Conservation (phyloP, 2,888 invertebrate genomes). For the Nasonovia ribisnigri region DNA sequence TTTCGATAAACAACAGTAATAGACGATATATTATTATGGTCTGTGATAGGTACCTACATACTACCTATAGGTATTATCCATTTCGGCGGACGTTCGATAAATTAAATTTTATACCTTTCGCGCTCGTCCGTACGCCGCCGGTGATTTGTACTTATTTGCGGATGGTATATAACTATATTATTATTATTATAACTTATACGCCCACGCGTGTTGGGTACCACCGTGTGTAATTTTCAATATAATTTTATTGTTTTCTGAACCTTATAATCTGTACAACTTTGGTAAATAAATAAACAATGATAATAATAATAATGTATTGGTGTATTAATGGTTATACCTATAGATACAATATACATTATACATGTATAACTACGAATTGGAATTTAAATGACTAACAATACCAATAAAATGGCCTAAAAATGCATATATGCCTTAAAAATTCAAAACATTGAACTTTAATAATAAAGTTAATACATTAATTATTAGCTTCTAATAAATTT, state of each 20-base stretch:
- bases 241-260: not conserved
- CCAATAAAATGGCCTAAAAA: not conserved
- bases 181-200: not conserved
- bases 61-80: not conserved
- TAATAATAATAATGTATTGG: not conserved
- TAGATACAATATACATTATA: not conserved
- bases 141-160: not conserved
- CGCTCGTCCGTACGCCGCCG: not conserved
- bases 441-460: not conserved
- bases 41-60: not conserved
- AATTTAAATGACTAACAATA: not conserved
- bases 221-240: not conserved
- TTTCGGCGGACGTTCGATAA: not conserved
- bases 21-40: not conserved
- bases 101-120: conserved; percentile 22
- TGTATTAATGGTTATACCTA: not conserved
- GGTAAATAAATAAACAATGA: not conserved
- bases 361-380: not conserved
- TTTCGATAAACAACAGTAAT: conserved; percentile 35
- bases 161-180: not conserved
- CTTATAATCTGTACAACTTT: not conserved
- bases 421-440: not conserved
- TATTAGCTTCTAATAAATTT: not conserved
- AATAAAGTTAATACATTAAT: not conserved
- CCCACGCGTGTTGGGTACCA: too few species aligned